Evolutionary conservation across 2,797 vertebrate genomes (phyloP), one percentile per base, ranked within the genome.

Genomic region (Pagetopsis macropterus): DNA sequence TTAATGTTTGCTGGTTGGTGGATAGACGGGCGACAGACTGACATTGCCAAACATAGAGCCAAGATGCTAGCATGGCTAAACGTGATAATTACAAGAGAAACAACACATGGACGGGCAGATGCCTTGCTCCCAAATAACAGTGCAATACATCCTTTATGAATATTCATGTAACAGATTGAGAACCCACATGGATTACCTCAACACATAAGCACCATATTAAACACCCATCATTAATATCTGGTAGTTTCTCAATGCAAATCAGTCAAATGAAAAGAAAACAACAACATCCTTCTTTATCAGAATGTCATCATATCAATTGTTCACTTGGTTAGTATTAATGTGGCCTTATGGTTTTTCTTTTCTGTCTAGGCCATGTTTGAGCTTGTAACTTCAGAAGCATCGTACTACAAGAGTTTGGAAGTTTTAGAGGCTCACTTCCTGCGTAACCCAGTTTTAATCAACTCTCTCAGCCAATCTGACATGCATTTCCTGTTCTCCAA

Each of bases 401-500:
- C 98, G 0, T 99, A 99, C 90, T 98, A 98, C 89, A 99, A 99
- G 87, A 99, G 98, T 82, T 86, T 99, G 87, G 97, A 95, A 70
- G 94, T 99, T 82, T 90, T 99, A 33, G 96, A 98, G 84, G 95
- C 95, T 11, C 97, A 99, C 89, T 99, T 99, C 91, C 95, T 99
- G 73, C 96, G 93, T 72, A 98, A 98, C 0, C 94, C 96, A 2
- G 66, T 82, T 19, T 84, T 99, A 72, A 90, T 94, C 76, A 97
- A 95, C 93, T 95, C 94, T 50, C 94, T 99, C 76, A 97, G 95
- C 86, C 96, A 95, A 1, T 96, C 96, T 0, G 97, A 99, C 88
- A 95, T 96, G 16, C 98, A 99, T 89, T 98, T 98, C 84, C 94
- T 99, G 55, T 99, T 99, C 92, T 99, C 98, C 91, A 99, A 99